Conservation (phyloP, 2,888 invertebrate genomes). For the Clistopyga incitator region DNA sequence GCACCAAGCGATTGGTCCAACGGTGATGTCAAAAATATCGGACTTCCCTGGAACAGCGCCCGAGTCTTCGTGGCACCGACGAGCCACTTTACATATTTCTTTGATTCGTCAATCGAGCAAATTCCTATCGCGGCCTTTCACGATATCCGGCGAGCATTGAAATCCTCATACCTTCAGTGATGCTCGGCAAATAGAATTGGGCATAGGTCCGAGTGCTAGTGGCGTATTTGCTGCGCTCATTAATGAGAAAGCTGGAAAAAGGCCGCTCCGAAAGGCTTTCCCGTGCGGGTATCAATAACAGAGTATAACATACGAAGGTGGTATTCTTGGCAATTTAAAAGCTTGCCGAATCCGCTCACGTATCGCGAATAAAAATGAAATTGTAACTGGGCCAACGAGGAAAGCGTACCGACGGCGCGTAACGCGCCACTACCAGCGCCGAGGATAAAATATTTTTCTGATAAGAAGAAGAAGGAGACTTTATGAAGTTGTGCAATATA, state of each 20-base stretch:
- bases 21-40: conserved; percentile 16
- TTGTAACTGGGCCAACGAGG: conserved; percentile 71
- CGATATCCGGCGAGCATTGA: not conserved
- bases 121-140: not conserved
- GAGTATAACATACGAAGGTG: conserved; percentile 44
- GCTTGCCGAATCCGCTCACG: conserved; percentile 69
- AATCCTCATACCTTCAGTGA: conserved; percentile 3
- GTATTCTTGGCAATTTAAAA: conserved; percentile 67
- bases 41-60: conserved; percentile 16
- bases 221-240: conserved; percentile 32
- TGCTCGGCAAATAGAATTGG: conserved; percentile 20
- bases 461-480: conserved; percentile 71
- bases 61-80: conserved; percentile 42
- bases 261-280: not conserved
- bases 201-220: not conserved
- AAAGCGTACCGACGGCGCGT: conserved; percentile 37
- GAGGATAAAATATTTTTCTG: conserved; percentile 73
- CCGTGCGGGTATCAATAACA: conserved; percentile 55
- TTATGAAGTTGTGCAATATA: conserved; percentile 74
- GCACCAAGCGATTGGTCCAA: conserved; percentile 21
- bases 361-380: conserved; percentile 72
- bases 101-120: conserved; percentile 32
- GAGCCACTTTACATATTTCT: conserved; percentile 35
- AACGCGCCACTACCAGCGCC: conserved; percentile 26
- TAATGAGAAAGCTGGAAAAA: conserved; percentile 56